Evolutionary conservation across 1,140 invertebrate genomes (phyloP), one percentile per base, ranked within the genome.

Genomic region (Sarcophaga bullata): DNA sequence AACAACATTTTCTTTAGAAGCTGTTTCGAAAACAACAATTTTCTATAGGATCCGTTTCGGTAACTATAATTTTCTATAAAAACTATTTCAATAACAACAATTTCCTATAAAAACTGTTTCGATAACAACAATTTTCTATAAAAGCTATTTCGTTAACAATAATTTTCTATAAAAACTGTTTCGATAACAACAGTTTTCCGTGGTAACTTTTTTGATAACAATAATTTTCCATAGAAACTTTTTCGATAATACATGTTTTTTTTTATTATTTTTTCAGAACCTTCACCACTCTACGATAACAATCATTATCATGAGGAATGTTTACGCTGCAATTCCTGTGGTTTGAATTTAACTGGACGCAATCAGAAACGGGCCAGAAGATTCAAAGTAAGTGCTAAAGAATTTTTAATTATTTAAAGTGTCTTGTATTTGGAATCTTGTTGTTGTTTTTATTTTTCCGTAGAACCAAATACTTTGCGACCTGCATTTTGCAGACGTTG

Each of bases 291-390:
- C 86, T 97, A 97, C 91, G 96, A 97, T 93, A 97, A 97, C 93
- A 97, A 97, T 91, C 95, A 97, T 90, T 98, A 97, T 91, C 96
- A 98, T 93, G 97, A 98, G 92, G 97, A 98, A 94, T 98, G 97
- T 92, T 93, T 97, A 86, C 95, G 95, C 94, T 98, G 96, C 94
- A 97, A 97, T 92, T 96, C 96, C 86, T 98, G 97, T 91, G 96
- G 96, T 86, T 92, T 97, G 90, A 97, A 97, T 92, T 93, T 98
- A 86, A 96, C 96, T 83, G 97, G 97, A 85, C 95, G 95, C 83
- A 97, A 97, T 90, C 95, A 93, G 90, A 93, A 93, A 89, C 91
- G 92, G 52, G 92, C 92, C 73, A 91, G 92, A 83, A 91, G 92
- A 84, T 93, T 93, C 91, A 93, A 93, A 90, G 89, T 89, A 83